Base-by-base conservation (phyloP, 2,113 vertebrate genomes). In the Camarhynchus parvulus region DNA sequence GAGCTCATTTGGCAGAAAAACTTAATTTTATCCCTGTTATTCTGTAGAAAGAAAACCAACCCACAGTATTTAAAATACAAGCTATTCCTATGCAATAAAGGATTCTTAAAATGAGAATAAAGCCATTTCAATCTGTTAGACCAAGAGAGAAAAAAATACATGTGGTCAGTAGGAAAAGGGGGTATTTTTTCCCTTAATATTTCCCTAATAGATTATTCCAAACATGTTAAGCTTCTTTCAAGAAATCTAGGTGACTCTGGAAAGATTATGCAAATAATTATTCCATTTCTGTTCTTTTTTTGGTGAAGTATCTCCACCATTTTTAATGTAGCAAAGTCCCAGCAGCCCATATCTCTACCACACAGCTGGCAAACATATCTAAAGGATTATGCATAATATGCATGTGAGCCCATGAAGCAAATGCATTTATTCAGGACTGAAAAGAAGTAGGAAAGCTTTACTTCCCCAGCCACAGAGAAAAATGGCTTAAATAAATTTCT, bases 291-390 rank as follows among this genome's bases (percentile, higher is more conserved):
- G 83, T 82, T 87, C 83, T 95, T 97, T 96, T 96, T 90, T 59
- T 94, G 95, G 96, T 96, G 91, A 96, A 95, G 74, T 61, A 76
- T 93, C 87, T 20, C 87, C 89, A 81, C 93, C 89, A 83, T 83
- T 94, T 96, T 94, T 94, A 90, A 95, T 53, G 61, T 78, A 97
- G 97, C 86, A 89, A 98, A 97, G 98, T 98, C 98, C 98, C 97
- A 97, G 95, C 97, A 96, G 91, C 87, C 96, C 93, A 90, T 99
- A 99, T 99, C 99, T 99, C 98, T 98, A 96, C 98, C 98, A 97
- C 98, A 98, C 99, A 99, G 99, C 99, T 98, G 99, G 98, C 95
- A 97, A 98, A 98, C 98, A 97, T 98, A 98, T 97, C 99, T 97
- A 98, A 98, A 98, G 99, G 99, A 99, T 99, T 99, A 99, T 98